Conservation (phyloP, 1,140 invertebrate genomes). For the Drosophila watanabei region DNA sequence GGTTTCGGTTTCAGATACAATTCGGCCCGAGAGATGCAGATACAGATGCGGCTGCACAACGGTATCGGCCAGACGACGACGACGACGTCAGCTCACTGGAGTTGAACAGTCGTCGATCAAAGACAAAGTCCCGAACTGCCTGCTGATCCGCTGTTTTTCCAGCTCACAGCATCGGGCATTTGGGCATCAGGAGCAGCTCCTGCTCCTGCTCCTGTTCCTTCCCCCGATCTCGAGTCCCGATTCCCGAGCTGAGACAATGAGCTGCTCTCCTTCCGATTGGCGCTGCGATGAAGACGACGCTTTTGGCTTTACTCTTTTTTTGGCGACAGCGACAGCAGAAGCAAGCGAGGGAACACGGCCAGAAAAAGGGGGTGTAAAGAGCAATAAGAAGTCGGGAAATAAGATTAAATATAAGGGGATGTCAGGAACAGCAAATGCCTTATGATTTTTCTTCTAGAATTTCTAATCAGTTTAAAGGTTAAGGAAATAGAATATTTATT, state of each 20-base stretch:
- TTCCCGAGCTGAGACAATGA: constrained; percentile 48
- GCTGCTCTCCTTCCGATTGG: constrained; percentile 37
- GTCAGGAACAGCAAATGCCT: background rate
- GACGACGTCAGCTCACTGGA: constrained; percentile 40
- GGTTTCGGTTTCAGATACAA: constrained; percentile 29
- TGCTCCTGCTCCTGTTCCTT: constrained; percentile 6
- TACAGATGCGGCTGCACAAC: constrained; percentile 41
- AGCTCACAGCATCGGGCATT: constrained; percentile 43
- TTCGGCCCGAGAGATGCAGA: constrained; percentile 14
- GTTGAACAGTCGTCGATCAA: constrained; percentile 79
- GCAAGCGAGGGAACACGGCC: constrained; percentile 10
- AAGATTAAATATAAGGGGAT: background rate
- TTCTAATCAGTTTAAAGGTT: background rate
- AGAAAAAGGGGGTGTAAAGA: background rate
- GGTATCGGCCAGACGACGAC: constrained; percentile 33
- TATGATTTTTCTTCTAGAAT: background rate
- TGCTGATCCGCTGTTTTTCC: constrained; percentile 45
- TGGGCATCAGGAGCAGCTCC: constrained; percentile 1
- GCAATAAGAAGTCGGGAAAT: fast-evolving
- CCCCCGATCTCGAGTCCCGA: constrained; percentile 6
- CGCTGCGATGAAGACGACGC: constrained; percentile 73
- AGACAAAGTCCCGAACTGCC: constrained; percentile 70
- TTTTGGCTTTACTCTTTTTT: constrained; percentile 70
- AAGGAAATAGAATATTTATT: too few species aligned
- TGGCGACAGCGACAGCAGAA: constrained; percentile 56